These are phyloP conservation scores for Diachrysia chrysitis DNA, from an alignment of 2,888 invertebrate genomes.

Conservation along the genomic window DNA sequence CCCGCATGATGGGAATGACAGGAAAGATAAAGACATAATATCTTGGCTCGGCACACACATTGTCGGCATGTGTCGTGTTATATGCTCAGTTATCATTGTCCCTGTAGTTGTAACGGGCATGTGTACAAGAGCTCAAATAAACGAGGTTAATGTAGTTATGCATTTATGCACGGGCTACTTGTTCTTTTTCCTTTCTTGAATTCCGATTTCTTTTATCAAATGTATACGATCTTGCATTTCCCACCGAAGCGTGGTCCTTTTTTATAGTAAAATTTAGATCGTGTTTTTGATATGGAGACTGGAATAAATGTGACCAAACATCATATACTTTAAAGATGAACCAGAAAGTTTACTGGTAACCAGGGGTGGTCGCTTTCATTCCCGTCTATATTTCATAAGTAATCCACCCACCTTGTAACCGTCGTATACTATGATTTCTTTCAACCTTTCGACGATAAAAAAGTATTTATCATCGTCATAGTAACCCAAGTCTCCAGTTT, in stretches of 20 bases:
- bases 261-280: too few relatives aligned
- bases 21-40: constrained; percentile 3
- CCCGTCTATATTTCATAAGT: neutral
- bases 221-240: neutral
- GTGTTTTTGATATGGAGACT: too few relatives aligned
- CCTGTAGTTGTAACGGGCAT: neutral
- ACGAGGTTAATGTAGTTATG: constrained; percentile 4
- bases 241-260: too few relatives aligned
- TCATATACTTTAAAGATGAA: too few relatives aligned
- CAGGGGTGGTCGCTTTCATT: too few relatives aligned
- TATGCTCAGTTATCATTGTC: constrained; percentile 1
- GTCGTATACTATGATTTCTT: constrained; percentile 71
- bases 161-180: neutral
- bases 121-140: constrained; percentile 1
- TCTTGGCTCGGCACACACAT: neutral
- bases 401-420: constrained; percentile 69
- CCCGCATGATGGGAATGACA: neutral
- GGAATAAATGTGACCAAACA: neutral
- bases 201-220: neutral
- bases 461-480: constrained; percentile 77
- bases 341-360: neutral
- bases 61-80: constrained; percentile 6
- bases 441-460: constrained; percentile 74
- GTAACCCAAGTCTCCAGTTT: constrained; percentile 77
- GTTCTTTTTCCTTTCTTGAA: neutral